Evolutionary conservation across 2,888 invertebrate species (phyloP).

Genomic region (Sabatieria punctata): DNA sequence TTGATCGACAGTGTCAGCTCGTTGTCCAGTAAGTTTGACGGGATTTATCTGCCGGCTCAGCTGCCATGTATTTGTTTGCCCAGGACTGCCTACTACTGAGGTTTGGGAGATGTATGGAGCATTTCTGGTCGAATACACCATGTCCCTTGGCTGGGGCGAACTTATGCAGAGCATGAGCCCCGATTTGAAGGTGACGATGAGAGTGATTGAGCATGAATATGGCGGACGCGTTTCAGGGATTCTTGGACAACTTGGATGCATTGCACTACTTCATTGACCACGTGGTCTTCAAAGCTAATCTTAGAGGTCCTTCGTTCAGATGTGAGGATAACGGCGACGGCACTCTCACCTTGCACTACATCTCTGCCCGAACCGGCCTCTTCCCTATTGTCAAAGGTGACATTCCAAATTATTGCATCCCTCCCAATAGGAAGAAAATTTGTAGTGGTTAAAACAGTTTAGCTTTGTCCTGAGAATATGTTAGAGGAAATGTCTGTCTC

Average conservation of each 20-base stretch:
- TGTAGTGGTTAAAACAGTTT: no score
- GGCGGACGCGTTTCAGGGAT: no score
- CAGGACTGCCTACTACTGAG: constrained; percentile 23
- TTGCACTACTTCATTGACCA: constrained; percentile 44
- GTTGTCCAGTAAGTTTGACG: constrained; percentile 20
- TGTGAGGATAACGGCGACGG: constrained; percentile 78
- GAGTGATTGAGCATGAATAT: no score
- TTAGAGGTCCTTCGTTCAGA: constrained; percentile 60
- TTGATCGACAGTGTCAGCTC: constrained; percentile 23
- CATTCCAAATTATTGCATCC: no score
- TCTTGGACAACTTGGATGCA: constrained; percentile 89
- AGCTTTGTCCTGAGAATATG: no score
- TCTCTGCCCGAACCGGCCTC: constrained; percentile 77
- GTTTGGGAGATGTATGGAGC: constrained; percentile 29
- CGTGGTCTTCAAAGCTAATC: constrained; percentile 10
- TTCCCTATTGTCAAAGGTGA: constrained; percentile 87
- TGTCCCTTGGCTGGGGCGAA: constrained; percentile 29
- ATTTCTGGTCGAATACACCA: constrained; percentile 26
- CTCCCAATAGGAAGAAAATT: no score
- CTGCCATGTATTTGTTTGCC: neutral
- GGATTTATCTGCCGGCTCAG: no score
- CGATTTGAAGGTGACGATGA: constrained; percentile 25
- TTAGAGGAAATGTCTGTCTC: no score
- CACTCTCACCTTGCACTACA: constrained; percentile 74
- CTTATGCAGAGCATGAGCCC: constrained; percentile 25